Percentiles rank a stretch among this genome's conserved stretches.
Evolutionary conservation across 2,797 vertebrate species (phyloP).

Genomic region (Cossypha polioptera): DNA sequence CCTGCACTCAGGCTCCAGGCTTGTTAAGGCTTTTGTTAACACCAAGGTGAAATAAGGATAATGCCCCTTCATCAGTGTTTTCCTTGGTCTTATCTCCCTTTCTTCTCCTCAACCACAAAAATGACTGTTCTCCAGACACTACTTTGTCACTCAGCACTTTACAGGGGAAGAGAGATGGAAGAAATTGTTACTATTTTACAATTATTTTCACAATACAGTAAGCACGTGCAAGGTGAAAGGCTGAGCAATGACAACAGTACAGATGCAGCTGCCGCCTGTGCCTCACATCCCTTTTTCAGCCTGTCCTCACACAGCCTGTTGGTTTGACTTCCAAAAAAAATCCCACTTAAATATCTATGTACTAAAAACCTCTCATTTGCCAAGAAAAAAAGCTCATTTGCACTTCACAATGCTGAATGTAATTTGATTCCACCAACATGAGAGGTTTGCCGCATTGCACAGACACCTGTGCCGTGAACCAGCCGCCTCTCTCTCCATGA

Average conservation of each 20-base stretch:
- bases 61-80: neutral
- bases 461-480: accelerated
- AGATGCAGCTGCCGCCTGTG: neutral
- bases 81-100: neutral
- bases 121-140: neutral
- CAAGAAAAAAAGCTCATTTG: neutral
- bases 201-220: neutral
- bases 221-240: neutral
- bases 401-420: neutral
- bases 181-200: conserved; percentile 30
- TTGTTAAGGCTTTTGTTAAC: conserved; percentile 12
- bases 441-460: neutral
- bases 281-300: neutral
- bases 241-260: neutral
- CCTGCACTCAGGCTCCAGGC: neutral
- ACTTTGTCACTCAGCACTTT: neutral
- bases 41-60: neutral
- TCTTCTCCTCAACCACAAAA: neutral
- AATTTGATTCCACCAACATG: neutral
- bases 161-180: neutral
- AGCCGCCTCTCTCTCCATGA: neutral
- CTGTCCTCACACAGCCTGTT: neutral
- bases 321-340: neutral
- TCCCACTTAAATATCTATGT: neutral
- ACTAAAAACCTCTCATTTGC: neutral